Conservation (phyloP, 2,113 vertebrate genomes). For the Halcyon malimbica region DNA sequence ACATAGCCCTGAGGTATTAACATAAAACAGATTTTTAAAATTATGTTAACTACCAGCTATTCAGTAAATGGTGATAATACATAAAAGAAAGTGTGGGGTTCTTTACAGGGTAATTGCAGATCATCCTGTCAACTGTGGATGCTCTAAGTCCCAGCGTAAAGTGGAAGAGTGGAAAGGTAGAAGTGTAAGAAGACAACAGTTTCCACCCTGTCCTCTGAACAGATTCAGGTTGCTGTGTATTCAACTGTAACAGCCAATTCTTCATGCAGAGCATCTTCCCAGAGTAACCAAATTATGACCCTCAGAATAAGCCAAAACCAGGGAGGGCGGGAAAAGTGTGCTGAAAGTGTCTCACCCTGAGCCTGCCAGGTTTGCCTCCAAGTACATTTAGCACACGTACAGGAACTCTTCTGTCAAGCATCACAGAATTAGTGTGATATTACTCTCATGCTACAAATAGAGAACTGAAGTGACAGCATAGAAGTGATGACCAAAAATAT, state of each 20-base stretch:
- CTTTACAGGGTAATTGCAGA: neutral
- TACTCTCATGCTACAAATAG: neutral
- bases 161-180: neutral
- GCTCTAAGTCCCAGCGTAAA: neutral
- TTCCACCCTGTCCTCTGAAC: neutral
- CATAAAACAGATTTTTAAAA: neutral
- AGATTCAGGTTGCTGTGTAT: neutral
- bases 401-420: neutral
- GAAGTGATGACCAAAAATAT: neutral
- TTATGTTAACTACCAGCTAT: neutral
- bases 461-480: neutral
- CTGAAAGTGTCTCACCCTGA: neutral
- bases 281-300: neutral
- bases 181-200: neutral
- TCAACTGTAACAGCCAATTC: neutral
- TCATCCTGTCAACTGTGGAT: neutral
- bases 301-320: neutral
- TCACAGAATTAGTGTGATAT: neutral
- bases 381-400: neutral
- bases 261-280: neutral
- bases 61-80: neutral
- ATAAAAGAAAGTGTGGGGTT: neutral
- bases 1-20: neutral
- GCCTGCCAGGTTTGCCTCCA: neutral
- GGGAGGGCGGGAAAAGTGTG: neutral